Evolutionary conservation across 2,797 vertebrate genomes (phyloP).

Genomic region (Aldrovandia affinis): DNA sequence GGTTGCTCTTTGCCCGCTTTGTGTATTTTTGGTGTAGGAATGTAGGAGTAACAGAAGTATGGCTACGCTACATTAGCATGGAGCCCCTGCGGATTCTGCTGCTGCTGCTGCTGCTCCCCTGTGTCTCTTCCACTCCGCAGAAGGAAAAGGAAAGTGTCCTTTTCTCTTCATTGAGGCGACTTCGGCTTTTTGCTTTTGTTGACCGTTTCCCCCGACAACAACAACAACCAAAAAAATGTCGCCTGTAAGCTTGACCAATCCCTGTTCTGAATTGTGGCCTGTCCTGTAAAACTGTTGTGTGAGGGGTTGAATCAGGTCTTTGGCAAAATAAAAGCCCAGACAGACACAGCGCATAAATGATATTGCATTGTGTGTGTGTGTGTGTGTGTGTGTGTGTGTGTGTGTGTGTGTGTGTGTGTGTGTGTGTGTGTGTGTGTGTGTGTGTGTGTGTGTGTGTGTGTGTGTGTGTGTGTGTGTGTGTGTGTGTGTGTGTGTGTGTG

Average conservation of each 20-base stretch:
- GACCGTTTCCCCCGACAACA: constrained; percentile 9
- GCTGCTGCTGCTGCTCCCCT: background rate
- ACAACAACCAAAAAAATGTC: constrained; percentile 2
- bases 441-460: background rate
- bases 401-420: background rate
- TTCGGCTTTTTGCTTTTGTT: background rate
- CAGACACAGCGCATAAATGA: constrained; percentile 43
- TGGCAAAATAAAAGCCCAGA: constrained; percentile 31
- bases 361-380: background rate
- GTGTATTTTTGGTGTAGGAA: constrained; percentile 2
- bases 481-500: background rate
- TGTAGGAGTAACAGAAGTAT: background rate
- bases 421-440: background rate
- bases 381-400: background rate
- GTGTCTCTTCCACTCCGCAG: background rate
- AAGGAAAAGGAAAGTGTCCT: no score
- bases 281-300: constrained; percentile 41
- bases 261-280: constrained; percentile 46
- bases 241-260: background rate
- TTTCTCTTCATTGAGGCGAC: background rate
- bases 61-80: background rate
- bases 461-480: background rate
- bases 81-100: background rate
- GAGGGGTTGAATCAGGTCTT: constrained; percentile 47
- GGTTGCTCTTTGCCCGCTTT: constrained; percentile 43